Evolutionary conservation across 2,113 vertebrate species (phyloP), one percentile per base, ranked within the genome.

Genomic region (Thamnaconus septentrionalis): DNA sequence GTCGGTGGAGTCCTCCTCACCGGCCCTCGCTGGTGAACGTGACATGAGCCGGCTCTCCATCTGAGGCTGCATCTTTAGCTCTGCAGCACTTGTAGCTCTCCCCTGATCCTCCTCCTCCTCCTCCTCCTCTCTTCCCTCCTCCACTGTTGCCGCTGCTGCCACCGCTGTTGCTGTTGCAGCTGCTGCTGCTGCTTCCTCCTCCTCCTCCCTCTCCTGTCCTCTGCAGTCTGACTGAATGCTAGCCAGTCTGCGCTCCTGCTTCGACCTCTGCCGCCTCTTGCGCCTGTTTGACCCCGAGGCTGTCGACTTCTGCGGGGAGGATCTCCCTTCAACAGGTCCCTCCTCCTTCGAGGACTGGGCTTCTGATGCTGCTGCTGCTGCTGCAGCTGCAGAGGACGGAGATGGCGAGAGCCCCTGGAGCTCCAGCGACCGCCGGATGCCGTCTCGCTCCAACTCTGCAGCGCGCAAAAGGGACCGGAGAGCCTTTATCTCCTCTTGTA

Each of bases 181-280:
- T 69, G 80, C 82, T 64, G 54, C 68, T 53, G 3, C 76, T 56
- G 75, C 18, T 31, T 31, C 82, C 31, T 78, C 80, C 81, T 86
- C 81, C 81, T 84, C 82, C 78, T 81, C 73, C 54, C 69, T 80
- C 48, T 59, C 78, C 69, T 88, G 79, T 47, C 79, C 83, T 77
- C 77, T 72, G 79, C 76, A 60, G 78, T 76, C 82, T 77, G 69
- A 56, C 5, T 66, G 48, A 56, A 69, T 31, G 8, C 59, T 71
- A 67, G 71, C 78, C 54, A 54, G 54, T 75, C 79, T 87, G 67
- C 71, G 82, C 83, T 91, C 82, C 82, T 85, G 88, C 53, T 83
- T 90, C 70, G 85, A 93, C 92, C 92, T 93, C 71, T 95, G 92
- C 71, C 83, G 93, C 83, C 81, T 94, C 90, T 78, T 93, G 88